Percentiles rank a stretch among this genome's conserved stretches.
Conservation (phyloP, 2,113 vertebrate species). For the Choloepus hoffmanni region DNA sequence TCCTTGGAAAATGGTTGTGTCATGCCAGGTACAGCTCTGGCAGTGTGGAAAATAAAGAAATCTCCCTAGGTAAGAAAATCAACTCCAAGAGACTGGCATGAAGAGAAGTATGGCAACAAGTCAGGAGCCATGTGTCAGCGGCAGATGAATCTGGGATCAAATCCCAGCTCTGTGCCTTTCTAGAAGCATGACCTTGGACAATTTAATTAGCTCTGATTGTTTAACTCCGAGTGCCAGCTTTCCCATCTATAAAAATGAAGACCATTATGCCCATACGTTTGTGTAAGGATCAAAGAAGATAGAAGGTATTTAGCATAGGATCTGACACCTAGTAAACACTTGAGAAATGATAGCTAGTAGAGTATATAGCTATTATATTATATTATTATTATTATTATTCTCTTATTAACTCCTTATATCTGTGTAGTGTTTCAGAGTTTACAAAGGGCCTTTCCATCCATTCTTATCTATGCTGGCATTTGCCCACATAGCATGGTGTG, state of each 20-base stretch:
- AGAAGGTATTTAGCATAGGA: neutral
- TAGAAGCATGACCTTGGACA: neutral
- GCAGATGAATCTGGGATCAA: neutral
- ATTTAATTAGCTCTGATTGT: neutral
- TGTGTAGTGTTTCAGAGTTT: neutral
- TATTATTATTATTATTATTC: neutral
- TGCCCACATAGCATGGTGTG: neutral
- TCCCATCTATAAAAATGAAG: neutral
- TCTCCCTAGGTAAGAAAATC: neutral
- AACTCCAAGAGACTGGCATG: accelerated
- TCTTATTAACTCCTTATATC: neutral
- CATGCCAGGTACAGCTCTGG: neutral
- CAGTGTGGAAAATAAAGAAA: neutral
- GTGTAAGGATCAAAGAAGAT: neutral
- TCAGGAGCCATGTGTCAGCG: neutral
- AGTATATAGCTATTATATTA: neutral
- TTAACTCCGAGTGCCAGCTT: neutral
- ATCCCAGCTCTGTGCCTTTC: neutral
- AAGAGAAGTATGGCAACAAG: neutral
- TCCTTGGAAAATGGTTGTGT: neutral
- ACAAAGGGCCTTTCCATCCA: neutral
- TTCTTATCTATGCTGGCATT: neutral
- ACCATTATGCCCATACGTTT: neutral
- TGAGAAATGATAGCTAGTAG: neutral
- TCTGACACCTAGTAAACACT: neutral